phyloP scores from a whole-genome alignment of 2,888 invertebrate genomes.

The Eulithis prunata region DNA sequence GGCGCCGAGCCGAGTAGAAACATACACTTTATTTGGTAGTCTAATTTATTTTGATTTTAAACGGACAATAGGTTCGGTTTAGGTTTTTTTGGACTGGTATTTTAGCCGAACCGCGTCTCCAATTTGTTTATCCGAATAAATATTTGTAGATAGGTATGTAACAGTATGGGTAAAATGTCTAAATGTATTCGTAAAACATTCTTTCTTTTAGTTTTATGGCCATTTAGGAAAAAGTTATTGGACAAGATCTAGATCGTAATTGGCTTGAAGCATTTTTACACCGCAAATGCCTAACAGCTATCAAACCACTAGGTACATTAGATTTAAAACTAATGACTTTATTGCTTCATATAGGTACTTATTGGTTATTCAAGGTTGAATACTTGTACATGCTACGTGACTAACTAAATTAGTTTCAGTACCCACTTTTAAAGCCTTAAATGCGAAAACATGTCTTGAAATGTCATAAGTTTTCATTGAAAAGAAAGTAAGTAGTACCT shows the following conservation, averaged over 20 bases:
- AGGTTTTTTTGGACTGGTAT: constrained; percentile 16
- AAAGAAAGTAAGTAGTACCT: background rate
- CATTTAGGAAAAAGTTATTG: too few relatives aligned
- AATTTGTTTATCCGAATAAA: background rate
- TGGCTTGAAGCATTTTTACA: constrained; percentile 9
- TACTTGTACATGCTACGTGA: constrained; percentile 31
- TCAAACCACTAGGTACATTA: background rate
- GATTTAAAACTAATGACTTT: constrained; percentile 22
- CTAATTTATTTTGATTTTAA: constrained; percentile 42
- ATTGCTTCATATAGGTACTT: constrained; percentile 28
- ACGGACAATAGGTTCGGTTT: constrained; percentile 15
- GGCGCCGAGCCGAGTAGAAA: constrained; percentile 52
- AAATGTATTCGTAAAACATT: too few relatives aligned
- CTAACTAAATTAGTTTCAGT: constrained; percentile 39
- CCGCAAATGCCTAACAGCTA: background rate
- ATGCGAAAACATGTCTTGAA: background rate
- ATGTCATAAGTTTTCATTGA: background rate
- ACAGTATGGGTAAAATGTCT: too few relatives aligned
- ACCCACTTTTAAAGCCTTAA: constrained; percentile 1
- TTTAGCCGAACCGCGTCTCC: background rate
- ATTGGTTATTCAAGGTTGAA: constrained; percentile 37
- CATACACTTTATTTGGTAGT: constrained; percentile 55
- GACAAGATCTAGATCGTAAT: background rate
- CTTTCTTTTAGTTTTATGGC: too few relatives aligned
- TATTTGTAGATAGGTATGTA: background rate